These are phyloP conservation scores for Hylomyscus alleni DNA, from an alignment of 2,797 vertebrate species.

Conservation along the genomic window DNA sequence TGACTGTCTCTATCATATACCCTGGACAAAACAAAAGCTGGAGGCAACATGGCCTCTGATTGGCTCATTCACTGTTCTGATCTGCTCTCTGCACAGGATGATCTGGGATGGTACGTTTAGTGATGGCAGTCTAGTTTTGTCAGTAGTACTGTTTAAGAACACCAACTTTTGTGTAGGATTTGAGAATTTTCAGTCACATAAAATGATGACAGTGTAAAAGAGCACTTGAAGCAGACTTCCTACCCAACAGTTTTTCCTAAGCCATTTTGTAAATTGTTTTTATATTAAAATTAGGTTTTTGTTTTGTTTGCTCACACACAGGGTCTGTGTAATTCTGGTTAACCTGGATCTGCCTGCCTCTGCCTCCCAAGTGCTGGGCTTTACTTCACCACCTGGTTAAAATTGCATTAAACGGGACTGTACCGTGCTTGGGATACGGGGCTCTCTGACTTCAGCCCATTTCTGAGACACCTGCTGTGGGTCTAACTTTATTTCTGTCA, in stretches of 20 bases:
- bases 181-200: background rate
- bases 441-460: background rate
- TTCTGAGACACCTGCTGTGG: background rate
- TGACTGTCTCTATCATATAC: too few relatives aligned
- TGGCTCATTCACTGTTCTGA: background rate
- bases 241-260: background rate
- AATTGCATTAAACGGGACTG: background rate
- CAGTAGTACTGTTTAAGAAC: slow-evolving; percentile 3
- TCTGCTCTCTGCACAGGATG: background rate
- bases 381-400: too few relatives aligned
- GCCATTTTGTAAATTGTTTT: background rate
- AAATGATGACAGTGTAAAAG: background rate
- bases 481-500: background rate
- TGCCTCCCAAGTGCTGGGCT: background rate
- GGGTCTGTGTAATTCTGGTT: background rate
- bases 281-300: background rate
- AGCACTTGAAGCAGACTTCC: background rate
- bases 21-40: background rate
- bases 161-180: background rate
- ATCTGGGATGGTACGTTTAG: background rate
- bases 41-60: background rate
- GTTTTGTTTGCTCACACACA: background rate
- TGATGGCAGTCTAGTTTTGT: background rate
- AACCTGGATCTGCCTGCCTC: background rate
- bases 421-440: background rate